Conservation (phyloP, 2,113 vertebrate species). For the Nothobranchius kuhntae region DNA sequence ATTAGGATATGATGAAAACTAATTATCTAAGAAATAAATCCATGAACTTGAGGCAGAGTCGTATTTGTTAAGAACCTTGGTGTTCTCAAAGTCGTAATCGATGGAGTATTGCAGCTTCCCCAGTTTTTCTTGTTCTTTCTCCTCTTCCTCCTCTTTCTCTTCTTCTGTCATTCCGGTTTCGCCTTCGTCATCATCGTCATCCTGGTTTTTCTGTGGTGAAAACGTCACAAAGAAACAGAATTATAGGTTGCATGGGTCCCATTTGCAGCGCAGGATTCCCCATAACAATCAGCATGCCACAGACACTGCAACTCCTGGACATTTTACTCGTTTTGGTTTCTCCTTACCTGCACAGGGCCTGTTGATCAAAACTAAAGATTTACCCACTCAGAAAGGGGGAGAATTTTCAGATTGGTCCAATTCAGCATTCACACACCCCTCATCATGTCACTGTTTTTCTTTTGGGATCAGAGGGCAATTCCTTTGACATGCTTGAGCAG, state of each 20-base stretch:
- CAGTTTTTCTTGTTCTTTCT: slow-evolving; percentile 94
- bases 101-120: slow-evolving; percentile 97
- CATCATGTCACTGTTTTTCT: slow-evolving; percentile 12
- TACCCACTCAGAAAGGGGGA: slow-evolving; percentile 19
- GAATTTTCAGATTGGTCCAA: slow-evolving; percentile 12
- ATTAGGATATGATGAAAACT: too few species aligned
- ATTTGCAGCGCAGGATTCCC: slow-evolving; percentile 35
- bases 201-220: slow-evolving; percentile 83
- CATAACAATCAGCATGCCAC: slow-evolving; percentile 78
- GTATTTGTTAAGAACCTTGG: slow-evolving; percentile 82
- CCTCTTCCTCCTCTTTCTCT: slow-evolving; percentile 90
- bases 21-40: too few species aligned
- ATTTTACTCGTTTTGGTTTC: slow-evolving; percentile 47
- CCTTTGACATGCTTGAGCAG: slow-evolving; percentile 67
- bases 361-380: slow-evolving; percentile 22
- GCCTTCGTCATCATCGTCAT: slow-evolving; percentile 89
- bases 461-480: slow-evolving; percentile 37
- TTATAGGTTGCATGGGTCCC: not conserved
- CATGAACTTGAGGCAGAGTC: too few species aligned
- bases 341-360: slow-evolving; percentile 58
- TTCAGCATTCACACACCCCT: not conserved
- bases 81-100: slow-evolving; percentile 96
- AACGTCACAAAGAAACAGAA: slow-evolving; percentile 20
- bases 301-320: slow-evolving; percentile 67
- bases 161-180: slow-evolving; percentile 93